A percentile compares a stretch with the other conserved stretches of the same genome.
phyloP scores from a whole-genome alignment of 2,888 invertebrate species.

The Mesochorus sp. region DNA sequence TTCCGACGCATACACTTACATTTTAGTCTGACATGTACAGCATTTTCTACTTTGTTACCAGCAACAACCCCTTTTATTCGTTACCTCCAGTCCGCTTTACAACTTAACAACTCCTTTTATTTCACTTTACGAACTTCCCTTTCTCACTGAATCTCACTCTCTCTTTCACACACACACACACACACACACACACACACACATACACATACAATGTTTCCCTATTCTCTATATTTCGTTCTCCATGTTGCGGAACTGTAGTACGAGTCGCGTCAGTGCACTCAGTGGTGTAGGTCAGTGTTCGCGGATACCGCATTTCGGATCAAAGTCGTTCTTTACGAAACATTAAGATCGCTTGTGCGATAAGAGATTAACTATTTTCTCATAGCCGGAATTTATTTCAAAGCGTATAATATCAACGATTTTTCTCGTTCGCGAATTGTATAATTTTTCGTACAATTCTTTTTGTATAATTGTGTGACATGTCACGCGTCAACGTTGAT shows the following conservation, averaged over 20 bases:
- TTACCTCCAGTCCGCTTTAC: conserved; percentile 14
- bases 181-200: too few relatives aligned
- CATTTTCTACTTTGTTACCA: conserved; percentile 1
- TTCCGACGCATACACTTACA: background rate
- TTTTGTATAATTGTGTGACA: conserved; percentile 1
- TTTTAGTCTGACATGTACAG: background rate
- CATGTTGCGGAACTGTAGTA: conserved; percentile 38
- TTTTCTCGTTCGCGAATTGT: background rate
- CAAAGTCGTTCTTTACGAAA: too few relatives aligned
- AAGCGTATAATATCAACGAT: background rate
- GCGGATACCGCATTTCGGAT: conserved; percentile 31
- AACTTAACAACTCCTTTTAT: conserved; percentile 14
- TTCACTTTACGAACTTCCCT: background rate
- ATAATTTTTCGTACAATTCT: background rate
- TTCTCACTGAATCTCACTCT: background rate
- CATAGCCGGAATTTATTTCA: background rate
- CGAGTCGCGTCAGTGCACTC: conserved; percentile 61
- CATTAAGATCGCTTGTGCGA: background rate
- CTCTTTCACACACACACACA: too few relatives aligned
- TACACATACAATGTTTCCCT: too few relatives aligned
- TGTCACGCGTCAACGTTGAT: background rate
- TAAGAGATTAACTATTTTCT: background rate
- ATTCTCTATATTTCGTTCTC: conserved; percentile 6
- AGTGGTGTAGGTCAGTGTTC: conserved; percentile 75
- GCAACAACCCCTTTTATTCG: conserved; percentile 27